Evolutionary conservation across 2,888 invertebrate genomes (phyloP), one percentile per base, ranked within the genome.

Genomic region (Synergus japonicus): DNA sequence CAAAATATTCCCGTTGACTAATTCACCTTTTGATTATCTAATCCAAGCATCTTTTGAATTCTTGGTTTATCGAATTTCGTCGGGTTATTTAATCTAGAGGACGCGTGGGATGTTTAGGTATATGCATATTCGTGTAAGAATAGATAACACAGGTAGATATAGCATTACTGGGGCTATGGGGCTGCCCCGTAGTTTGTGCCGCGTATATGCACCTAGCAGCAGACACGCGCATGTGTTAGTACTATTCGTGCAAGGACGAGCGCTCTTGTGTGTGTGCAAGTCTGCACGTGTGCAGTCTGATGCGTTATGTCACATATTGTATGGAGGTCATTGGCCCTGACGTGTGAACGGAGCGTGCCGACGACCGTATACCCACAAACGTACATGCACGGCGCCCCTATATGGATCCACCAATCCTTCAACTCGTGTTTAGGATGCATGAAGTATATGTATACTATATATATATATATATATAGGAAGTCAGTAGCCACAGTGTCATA

Each of bases 261-360:
- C 15, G 43, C 44, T 41, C 13, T 49, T 65, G 65, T 77, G 43
- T 29, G 63, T 65, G 22, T 10, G 13, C 63, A 7, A 65, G 18
- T 64, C 15, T 29, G 49, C 46, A n/a, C 58, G 81, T 79, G 81
- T 69, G 78, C 76, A 64, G 65, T 69, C 81, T 60, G 81, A 79
- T 79, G 81, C 80, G 78, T 83, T 85, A 84, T 83, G 78, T 82
- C 83, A 82, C 82, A 85, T 69, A 46, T 76, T 78, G 83, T 81
- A 84, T 82, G 82, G 88, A 83, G 90, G 90, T 91, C 90, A 87
- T 87, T 89, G 90, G 87, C 90, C 90, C 89, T 88, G 89, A 88
- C 89, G 90, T 87, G 89, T 85, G 83, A 89, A 88, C 82, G 85
- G 85, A 90, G 88, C 90, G 87, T 90, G 88, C 87, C 89, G 89